phyloP scores from a whole-genome alignment of 1,140 invertebrate species.

The Drosophila insularis region DNA sequence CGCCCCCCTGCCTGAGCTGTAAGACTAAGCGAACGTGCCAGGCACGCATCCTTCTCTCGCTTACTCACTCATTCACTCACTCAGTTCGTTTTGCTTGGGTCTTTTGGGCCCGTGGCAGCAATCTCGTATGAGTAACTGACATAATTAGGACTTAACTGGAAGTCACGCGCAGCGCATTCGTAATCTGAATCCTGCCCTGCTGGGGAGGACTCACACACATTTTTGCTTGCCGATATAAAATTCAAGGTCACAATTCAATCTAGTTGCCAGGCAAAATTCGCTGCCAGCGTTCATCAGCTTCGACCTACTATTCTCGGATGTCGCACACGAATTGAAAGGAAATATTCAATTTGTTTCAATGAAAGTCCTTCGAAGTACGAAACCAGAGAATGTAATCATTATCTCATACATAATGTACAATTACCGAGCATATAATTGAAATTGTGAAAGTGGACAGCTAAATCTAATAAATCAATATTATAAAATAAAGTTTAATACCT shows the following conservation, averaged over 20 bases:
- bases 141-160: conserved; percentile 78
- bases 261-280: conserved; percentile 9
- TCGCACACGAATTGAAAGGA: conserved; percentile 9
- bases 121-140: conserved; percentile 77
- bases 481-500: neutral
- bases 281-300: conserved; percentile 24
- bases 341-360: conserved; percentile 17
- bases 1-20: neutral
- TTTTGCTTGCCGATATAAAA: conserved; percentile 9
- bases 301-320: conserved; percentile 38
- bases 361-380: neutral
- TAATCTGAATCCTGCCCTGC: conserved; percentile 58
- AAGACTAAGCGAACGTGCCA: conserved; percentile 54
- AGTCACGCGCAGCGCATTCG: conserved; percentile 74
- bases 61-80: conserved; percentile 7
- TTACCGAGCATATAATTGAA: neutral
- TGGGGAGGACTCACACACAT: conserved; percentile 5
- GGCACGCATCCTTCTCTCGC: conserved; percentile 56
- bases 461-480: neutral
- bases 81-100: conserved; percentile 9
- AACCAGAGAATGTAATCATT: neutral
- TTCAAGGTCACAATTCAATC: conserved; percentile 65
- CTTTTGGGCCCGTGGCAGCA: conserved; percentile 32
- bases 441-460: neutral
- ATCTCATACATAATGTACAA: neutral